phyloP scores from a whole-genome alignment of 2,113 vertebrate species.

The Malaclemys terrapin region DNA sequence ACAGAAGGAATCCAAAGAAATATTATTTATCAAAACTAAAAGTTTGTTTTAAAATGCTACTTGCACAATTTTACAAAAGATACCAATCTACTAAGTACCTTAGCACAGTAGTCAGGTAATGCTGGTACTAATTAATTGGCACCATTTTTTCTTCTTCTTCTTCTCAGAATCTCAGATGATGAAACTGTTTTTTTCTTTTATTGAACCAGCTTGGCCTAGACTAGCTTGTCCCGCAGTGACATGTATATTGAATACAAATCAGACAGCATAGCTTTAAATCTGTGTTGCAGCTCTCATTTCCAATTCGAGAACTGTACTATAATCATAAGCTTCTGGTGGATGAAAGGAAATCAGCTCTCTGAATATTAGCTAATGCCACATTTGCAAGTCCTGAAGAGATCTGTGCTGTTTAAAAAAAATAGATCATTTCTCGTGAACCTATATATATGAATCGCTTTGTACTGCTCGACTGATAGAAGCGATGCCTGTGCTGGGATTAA shows the following conservation, averaged over 20 bases:
- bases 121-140: slow-evolving; percentile 79
- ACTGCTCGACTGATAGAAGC: slow-evolving; percentile 93
- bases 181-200: slow-evolving; percentile 78
- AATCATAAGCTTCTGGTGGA: slow-evolving; percentile 93
- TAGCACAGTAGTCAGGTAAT: slow-evolving; percentile 58
- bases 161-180: slow-evolving; percentile 71
- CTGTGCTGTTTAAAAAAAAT: slow-evolving; percentile 85
- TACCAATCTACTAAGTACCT: slow-evolving; percentile 57
- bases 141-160: neutral
- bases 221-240: slow-evolving; percentile 91
- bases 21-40: slow-evolving; percentile 3
- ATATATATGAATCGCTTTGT: slow-evolving; percentile 94
- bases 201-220: slow-evolving; percentile 80
- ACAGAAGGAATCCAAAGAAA: slow-evolving; percentile 29
- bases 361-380: slow-evolving; percentile 99
- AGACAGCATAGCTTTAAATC: slow-evolving; percentile 86
- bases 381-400: slow-evolving; percentile 98
- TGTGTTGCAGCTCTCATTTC: slow-evolving; percentile 91
- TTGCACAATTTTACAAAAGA: slow-evolving; percentile 55
- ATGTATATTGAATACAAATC: slow-evolving; percentile 97
- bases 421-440: slow-evolving; percentile 90
- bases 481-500: slow-evolving; percentile 97
- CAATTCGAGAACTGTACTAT: slow-evolving; percentile 93
- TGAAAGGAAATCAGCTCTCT: slow-evolving; percentile 93
- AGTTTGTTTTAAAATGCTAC: slow-evolving; percentile 19